phyloP scores from a whole-genome alignment of 2,888 invertebrate species.

The Brachypalpus laphriformis region DNA sequence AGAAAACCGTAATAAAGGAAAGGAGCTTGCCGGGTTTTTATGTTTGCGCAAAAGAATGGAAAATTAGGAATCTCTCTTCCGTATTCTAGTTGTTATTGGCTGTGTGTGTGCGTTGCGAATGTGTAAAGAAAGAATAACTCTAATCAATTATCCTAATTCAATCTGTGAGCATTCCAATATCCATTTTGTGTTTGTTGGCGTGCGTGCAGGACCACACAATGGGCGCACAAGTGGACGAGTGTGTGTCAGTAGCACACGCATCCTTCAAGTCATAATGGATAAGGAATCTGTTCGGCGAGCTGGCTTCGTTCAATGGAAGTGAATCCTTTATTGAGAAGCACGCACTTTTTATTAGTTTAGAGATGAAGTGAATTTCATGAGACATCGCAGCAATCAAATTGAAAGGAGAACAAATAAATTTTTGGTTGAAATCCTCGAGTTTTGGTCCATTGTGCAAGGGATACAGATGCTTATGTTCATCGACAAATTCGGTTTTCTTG shows the following conservation, averaged over 20 bases:
- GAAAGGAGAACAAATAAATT: neutral
- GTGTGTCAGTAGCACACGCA: constrained; percentile 13
- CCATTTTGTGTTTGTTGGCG: constrained; percentile 3
- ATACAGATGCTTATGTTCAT: neutral
- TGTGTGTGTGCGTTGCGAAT: neutral
- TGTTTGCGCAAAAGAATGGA: constrained; percentile 32
- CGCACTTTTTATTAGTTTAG: constrained; percentile 22
- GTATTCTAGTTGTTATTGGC: neutral
- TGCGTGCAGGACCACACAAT: constrained; percentile 29
- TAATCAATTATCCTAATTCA: constrained; percentile 63
- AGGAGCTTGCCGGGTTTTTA: constrained; percentile 41
- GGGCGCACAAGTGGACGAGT: constrained; percentile 3
- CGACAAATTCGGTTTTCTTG: neutral
- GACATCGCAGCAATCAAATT: neutral
- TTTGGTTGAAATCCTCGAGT: neutral
- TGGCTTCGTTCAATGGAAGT: neutral
- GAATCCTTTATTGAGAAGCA: constrained; percentile 19
- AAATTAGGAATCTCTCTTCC: constrained; percentile 42
- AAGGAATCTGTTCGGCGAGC: neutral
- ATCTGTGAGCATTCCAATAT: constrained; percentile 10
- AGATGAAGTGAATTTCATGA: neutral
- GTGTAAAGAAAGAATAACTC: constrained; percentile 21
- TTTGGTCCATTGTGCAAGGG: neutral
- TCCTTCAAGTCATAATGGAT: constrained; percentile 21
- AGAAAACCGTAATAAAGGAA: constrained; percentile 20